Evolutionary conservation across 2,113 vertebrate species (phyloP), one percentile per base, ranked within the genome.

Genomic region (Uria aalge): DNA sequence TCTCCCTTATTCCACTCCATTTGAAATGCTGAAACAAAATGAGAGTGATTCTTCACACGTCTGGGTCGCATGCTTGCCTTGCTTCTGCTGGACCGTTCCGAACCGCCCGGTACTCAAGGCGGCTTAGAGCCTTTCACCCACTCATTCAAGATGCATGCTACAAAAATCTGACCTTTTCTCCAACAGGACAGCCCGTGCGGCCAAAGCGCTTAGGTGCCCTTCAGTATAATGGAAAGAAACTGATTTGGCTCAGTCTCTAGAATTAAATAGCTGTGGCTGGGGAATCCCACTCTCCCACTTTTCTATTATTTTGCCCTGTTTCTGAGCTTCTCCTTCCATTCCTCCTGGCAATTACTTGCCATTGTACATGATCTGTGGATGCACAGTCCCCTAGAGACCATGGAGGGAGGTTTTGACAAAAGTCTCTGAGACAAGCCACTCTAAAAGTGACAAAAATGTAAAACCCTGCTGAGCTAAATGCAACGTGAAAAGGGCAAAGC

Each of bases 401-500:
- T 0, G 2, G 30, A 85, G 63, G 67, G 45, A 67, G n/a, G 34
- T 55, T 96, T 88, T 52, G 50, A 78, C 84, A 92, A 86, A 91
- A 73, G 48, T 76, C 41, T 91, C 32, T 6, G 15, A 78, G 64
- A 83, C 5, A 36, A 94, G 40, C 19, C 6, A 36, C 45, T 88
- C 21, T 23, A 12, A 66, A 92, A 94, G 79, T 24, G 85, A 71
- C 55, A 77, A 45, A 97, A 96, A 85, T 7, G 50, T 73, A 74
- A 73, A 94, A 69, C 45, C 62, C 86, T 15, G n/a, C 92, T 90
- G 94, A 88, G 81, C n/a, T 52, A 71, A 95, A 94, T 20, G 45
- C 64, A 47, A 79, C 1, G 0, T 80, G 94, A 64, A 96, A 93
- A 93, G 96, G 93, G 92, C 90, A 96, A 85, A 84, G 71, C 89